Base-by-base conservation (phyloP, 2,797 vertebrate genomes). In the Oryzias sinensis region DNA sequence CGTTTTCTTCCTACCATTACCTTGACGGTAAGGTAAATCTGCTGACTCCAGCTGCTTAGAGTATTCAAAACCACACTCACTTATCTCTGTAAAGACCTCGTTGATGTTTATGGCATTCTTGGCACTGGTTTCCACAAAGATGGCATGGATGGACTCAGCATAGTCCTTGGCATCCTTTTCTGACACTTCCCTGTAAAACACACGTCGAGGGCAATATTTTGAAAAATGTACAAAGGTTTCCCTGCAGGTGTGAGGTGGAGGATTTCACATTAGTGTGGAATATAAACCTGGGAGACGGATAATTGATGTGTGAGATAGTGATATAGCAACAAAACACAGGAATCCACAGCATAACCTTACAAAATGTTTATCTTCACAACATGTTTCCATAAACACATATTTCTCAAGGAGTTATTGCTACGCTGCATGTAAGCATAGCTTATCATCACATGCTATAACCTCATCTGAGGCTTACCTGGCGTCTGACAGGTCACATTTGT, bases 81-180 rank as follows among this genome's bases (percentile, higher is more conserved):
- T 99, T 92, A 99, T 99, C 92, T 98, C 96, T 93, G 95, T 94
- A 91, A 99, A 99, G 88, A 98, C 93, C 85, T 99, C 97, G 72
- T 95, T 97, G 92, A 99, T 96, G 93, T 99, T 99, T 91, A 98
- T 95, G 74, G 96, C 94, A 66, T 98, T 96, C 91, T 99, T 99
- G 65, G 97, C 97, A 72, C 97, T 98, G 82, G 95, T 95, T 91
- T 99, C 97, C 87, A 98, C 95, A 90, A 98, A 98, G 87, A 98
- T 91, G 68, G 96, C 96, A 56, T 98, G 96, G 82, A 99, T 98
- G 80, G 97, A 97, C 82, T 99, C 97, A 16, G 97, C 96, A 63
- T 98, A 98, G 89, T 99, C 97, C 90, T 98, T 98, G 78, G 96
- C 97, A 68, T 98, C 96, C 84, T 96, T 95, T 90, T 97, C 96